Base-by-base conservation (phyloP, 2,888 invertebrate species). In the Ceramica pisi region DNA sequence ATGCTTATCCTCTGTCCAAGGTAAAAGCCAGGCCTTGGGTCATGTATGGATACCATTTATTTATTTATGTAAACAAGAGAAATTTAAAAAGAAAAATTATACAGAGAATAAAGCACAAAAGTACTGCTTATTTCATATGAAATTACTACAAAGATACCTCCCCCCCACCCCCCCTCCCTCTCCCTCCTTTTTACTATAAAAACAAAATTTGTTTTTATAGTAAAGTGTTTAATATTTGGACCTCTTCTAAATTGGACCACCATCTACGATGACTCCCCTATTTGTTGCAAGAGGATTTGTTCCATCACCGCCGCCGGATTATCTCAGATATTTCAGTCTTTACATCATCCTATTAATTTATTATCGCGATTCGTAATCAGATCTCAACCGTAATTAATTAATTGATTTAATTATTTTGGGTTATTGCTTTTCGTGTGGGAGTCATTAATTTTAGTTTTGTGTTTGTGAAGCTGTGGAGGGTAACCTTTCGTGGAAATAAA, bases 261-360 rank as follows among this genome's bases (percentile, higher is more conserved):
- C 19, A 6, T 9, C 50, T n/a, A 83, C 56, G 16, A 75, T 77
- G 82, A 82, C 77, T 80, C 59, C 50, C 50, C 38, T 71, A 70
- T 79, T 82, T 68, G 61, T 70, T 75, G 85, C 85, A 76, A 71
- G 76, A 71, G 44, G 64, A 76, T 72, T 77, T 77, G 68, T 74
- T 69, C 50, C 57, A 59, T 72, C 64, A 69, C 48, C 68, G 31
- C 14, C 19, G 71, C 14, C 19, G 69, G 70, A 79, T 71, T 69
- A 74, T 68, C 65, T 64, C 38, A 71, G 62, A 79, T 84, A 82
- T 83, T 84, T 78, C 70, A 81, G 59, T 73, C 75, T 75, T 81
- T 38, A 75, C 67, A 81, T 51, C 63, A 56, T 69, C 48, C 71
- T 66, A 78, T 71, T 65, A 81, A 83, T 83, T 83, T 79, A 82